Evolutionary conservation across 2,888 invertebrate genomes (phyloP).

Genomic region (Drosophila testacea): DNA sequence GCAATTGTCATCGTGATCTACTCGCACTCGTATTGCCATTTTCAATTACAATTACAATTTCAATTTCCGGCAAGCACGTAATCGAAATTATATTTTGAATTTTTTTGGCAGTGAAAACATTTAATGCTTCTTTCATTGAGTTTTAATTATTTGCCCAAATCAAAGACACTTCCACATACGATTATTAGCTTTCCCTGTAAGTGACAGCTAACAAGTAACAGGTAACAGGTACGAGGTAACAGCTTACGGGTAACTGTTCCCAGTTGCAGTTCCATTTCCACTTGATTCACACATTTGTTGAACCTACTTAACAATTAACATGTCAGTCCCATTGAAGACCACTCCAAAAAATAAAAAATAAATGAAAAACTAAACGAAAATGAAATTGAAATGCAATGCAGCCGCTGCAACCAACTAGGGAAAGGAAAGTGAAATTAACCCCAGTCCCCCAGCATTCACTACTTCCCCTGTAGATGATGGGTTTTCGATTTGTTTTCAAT

Average conservation of each 20-base stretch:
- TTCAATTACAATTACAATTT: conserved; percentile 54
- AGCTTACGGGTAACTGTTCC: conserved; percentile 17
- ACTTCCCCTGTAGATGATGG: conserved; percentile 18
- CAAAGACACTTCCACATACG: conserved; percentile 21
- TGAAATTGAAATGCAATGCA: conserved; percentile 72
- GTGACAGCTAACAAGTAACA: conserved; percentile 14
- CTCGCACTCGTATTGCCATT: conserved; percentile 26
- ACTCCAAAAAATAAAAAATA: conserved; percentile 55
- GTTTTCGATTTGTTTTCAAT: conserved; percentile 73
- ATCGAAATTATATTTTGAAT: conserved; percentile 63
- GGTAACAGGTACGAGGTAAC: conserved; percentile 6
- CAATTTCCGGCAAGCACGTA: conserved; percentile 74
- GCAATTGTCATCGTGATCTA: conserved; percentile 55
- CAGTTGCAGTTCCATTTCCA: conserved; percentile 51
- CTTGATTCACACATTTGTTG: conserved; percentile 43
- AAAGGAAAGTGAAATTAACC: conserved; percentile 75
- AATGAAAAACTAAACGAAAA: conserved; percentile 33
- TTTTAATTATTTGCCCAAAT: conserved; percentile 58
- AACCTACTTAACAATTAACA: conserved; percentile 62
- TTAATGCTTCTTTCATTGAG: conserved; percentile 54
- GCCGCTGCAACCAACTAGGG: conserved; percentile 62
- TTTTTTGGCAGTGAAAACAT: conserved; percentile 71
- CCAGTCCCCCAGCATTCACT: not conserved
- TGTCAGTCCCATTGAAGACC: conserved; percentile 58
- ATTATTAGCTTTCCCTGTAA: conserved; percentile 64